Conservation (phyloP, 2,888 invertebrate species). For the Drosophila kambysellisi region DNA sequence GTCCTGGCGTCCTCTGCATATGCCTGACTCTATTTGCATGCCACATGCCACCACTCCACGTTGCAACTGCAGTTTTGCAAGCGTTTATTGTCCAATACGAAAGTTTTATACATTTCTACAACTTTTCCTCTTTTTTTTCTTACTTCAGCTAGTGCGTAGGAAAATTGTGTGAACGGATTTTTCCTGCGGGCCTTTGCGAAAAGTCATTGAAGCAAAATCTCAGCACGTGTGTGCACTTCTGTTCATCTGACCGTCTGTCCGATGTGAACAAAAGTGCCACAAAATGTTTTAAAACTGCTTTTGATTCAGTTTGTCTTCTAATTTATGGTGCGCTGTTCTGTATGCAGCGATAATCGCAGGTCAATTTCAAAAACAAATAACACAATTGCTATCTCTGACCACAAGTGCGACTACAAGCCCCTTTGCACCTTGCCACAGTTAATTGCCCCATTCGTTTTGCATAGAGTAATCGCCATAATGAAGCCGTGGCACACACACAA, state of each 20-base stretch:
- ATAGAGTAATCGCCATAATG: slow-evolving; percentile 51
- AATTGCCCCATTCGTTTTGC: background rate
- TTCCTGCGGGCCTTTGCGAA: slow-evolving; percentile 31
- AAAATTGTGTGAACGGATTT: slow-evolving; percentile 70
- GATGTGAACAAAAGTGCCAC: slow-evolving; percentile 49
- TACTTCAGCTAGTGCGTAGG: slow-evolving; percentile 62
- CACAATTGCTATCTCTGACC: slow-evolving; percentile 65
- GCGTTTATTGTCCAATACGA: slow-evolving; percentile 80
- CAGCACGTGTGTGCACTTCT: slow-evolving; percentile 11
- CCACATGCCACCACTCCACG: background rate
- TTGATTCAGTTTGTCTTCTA: slow-evolving; percentile 34
- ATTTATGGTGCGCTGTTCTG: slow-evolving; percentile 65
- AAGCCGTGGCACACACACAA: slow-evolving; percentile 48
- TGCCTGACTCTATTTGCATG: slow-evolving; percentile 45
- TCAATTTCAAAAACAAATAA: slow-evolving; percentile 81
- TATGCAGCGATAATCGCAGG: slow-evolving; percentile 73
- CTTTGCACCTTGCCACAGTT: background rate
- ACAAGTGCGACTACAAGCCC: slow-evolving; percentile 33
- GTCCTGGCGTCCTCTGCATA: slow-evolving; percentile 41
- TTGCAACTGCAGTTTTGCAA: slow-evolving; percentile 39
- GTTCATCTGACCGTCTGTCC: slow-evolving; percentile 7
- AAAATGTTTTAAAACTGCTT: slow-evolving; percentile 15
- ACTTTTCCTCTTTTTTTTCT: slow-evolving; percentile 41
- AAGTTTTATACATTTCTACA: slow-evolving; percentile 71
- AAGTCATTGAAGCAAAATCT: slow-evolving; percentile 24